These are phyloP conservation scores for Tragelaphus scriptus DNA, from an alignment of 2,113 vertebrate genomes.

Conservation along the genomic window DNA sequence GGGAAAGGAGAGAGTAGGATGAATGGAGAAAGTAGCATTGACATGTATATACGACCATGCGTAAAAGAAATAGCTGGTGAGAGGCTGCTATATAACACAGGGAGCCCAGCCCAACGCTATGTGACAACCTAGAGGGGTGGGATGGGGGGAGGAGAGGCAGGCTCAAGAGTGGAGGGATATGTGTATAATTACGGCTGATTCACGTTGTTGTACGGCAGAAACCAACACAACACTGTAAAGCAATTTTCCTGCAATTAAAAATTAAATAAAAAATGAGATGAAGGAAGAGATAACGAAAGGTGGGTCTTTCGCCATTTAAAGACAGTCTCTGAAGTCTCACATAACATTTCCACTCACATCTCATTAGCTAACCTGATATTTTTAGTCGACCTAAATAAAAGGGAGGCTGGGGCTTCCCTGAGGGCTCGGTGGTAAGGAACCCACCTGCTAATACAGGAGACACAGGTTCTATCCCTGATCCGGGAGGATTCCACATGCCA, in stretches of 20 bases:
- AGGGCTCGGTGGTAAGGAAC: not conserved
- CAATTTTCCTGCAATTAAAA: not conserved
- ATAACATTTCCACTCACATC: not conserved
- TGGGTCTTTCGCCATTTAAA: not conserved
- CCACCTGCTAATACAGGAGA: not conserved
- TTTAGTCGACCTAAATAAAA: not conserved
- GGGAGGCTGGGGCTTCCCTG: not conserved
- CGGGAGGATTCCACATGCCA: not conserved
- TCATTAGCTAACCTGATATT: not conserved
- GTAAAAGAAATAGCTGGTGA: not conserved
- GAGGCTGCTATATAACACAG: not conserved
- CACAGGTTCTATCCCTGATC: not conserved
- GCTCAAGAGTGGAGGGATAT: not conserved
- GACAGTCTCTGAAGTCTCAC: not conserved
- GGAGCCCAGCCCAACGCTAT: not conserved
- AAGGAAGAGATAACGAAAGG: not conserved
- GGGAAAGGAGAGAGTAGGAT: not conserved
- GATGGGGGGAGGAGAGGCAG: not conserved
- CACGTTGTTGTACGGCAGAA: not conserved
- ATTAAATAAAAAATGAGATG: not conserved
- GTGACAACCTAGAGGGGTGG: not conserved
- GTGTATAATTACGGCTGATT: not conserved
- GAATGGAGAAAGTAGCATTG: not conserved
- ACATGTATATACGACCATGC: not conserved
- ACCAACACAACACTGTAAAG: not conserved